phyloP scores from a whole-genome alignment of 1,140 invertebrate genomes.

The Drosophila quadrilineata region DNA sequence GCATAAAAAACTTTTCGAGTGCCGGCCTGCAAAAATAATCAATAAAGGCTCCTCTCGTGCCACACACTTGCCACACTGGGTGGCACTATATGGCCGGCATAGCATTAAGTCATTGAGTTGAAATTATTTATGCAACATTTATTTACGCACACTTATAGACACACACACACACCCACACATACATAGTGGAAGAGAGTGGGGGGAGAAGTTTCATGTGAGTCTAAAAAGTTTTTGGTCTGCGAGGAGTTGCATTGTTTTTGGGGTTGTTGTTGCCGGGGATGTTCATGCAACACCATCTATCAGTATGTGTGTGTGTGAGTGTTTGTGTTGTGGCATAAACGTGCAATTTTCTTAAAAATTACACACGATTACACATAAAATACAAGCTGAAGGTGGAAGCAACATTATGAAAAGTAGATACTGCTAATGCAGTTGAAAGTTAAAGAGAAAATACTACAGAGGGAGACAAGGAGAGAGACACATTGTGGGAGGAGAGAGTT shows the following conservation, averaged over 20 bases:
- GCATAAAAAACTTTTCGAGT: slow-evolving; percentile 46
- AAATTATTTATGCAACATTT: slow-evolving; percentile 80
- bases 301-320: slow-evolving; percentile 2
- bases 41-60: slow-evolving; percentile 55
- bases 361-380: slow-evolving; percentile 77
- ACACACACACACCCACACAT: slow-evolving; percentile 8
- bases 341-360: slow-evolving; percentile 79
- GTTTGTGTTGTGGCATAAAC: slow-evolving; percentile 30
- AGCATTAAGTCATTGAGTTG: slow-evolving; percentile 73
- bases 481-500: neutral
- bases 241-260: slow-evolving; percentile 64
- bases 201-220: too few relatives aligned
- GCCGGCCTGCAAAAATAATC: slow-evolving; percentile 51
- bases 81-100: slow-evolving; percentile 18
- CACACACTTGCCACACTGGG: slow-evolving; percentile 28
- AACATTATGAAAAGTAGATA: slow-evolving; percentile 44
- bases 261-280: slow-evolving; percentile 57
- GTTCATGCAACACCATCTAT: slow-evolving; percentile 5
- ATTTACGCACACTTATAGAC: slow-evolving; percentile 59
- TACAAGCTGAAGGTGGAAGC: slow-evolving; percentile 45
- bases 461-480: too few relatives aligned
- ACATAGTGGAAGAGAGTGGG: too few relatives aligned
- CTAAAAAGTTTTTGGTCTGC: slow-evolving; percentile 51
- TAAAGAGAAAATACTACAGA: too few relatives aligned
- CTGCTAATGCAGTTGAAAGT: too few relatives aligned